phyloP scores from a whole-genome alignment of 2,113 vertebrate genomes.

The Uria lomvia region DNA sequence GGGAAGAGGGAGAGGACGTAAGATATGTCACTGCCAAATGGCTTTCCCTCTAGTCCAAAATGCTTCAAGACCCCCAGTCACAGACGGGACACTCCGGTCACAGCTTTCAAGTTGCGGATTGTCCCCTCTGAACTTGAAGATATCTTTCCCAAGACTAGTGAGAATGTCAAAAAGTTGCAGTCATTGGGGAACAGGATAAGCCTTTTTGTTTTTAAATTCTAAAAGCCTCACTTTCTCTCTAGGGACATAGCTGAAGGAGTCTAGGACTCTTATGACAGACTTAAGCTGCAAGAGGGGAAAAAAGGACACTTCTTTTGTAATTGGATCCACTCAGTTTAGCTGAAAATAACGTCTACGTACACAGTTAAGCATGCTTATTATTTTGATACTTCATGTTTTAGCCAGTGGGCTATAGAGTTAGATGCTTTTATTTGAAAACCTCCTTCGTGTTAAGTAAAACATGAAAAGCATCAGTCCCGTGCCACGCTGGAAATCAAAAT shows the following conservation, averaged over 20 bases:
- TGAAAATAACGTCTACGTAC: background rate
- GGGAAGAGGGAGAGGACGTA: background rate
- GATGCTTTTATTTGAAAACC: background rate
- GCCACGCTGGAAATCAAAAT: background rate
- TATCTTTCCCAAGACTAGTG: background rate
- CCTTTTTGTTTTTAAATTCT: background rate
- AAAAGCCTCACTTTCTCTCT: background rate
- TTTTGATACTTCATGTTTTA: background rate
- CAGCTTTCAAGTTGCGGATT: background rate
- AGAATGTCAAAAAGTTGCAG: background rate
- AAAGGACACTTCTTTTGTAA: background rate
- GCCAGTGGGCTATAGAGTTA: background rate
- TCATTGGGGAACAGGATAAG: background rate
- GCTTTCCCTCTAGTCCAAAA: background rate
- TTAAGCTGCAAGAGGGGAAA: background rate
- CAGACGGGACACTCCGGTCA: background rate
- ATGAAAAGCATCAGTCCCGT: background rate
- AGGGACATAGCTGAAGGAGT: background rate
- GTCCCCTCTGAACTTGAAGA: background rate
- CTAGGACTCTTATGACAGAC: background rate
- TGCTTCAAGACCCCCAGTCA: background rate
- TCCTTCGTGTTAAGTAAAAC: background rate
- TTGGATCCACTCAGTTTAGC: background rate
- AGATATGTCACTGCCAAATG: background rate
- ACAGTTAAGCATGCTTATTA: background rate